Percentiles rank a stretch among this genome's conserved stretches.
Conservation (phyloP, 1,140 invertebrate species). For the Lepeophtheirus salmonis region DNA sequence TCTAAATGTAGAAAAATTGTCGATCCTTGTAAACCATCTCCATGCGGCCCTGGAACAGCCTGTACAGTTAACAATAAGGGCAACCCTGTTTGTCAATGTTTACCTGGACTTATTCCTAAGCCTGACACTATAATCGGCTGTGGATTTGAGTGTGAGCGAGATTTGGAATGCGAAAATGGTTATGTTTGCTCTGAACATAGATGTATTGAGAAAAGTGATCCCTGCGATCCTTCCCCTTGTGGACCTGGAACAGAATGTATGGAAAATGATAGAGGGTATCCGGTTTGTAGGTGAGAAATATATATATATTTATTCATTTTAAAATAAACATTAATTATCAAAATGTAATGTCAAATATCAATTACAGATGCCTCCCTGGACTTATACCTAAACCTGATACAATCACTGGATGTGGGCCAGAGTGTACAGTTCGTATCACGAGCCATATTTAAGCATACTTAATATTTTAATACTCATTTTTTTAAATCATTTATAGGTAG, state of each 20-base stretch:
- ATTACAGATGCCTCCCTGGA: constrained; percentile 40
- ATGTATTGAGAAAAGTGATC: constrained; percentile 35
- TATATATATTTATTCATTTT: not conserved
- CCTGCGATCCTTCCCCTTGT: constrained; percentile 40
- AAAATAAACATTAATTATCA: not conserved
- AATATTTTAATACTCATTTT: too few species aligned
- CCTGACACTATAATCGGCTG: constrained; percentile 27
- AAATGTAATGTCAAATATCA: constrained; percentile 22
- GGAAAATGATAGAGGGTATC: constrained; percentile 41
- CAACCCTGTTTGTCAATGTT: constrained; percentile 13
- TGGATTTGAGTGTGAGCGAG: constrained; percentile 48
- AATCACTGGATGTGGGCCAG: constrained; percentile 20
- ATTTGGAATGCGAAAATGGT: constrained; percentile 43
- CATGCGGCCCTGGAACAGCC: constrained; percentile 49
- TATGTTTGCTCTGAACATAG: constrained; percentile 37
- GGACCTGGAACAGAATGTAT: constrained; percentile 49
- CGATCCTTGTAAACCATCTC: constrained; percentile 47
- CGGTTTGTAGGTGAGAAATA: constrained; percentile 44
- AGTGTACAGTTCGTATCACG: too few species aligned
- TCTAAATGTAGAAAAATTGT: constrained; percentile 19
- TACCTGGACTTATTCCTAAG: constrained; percentile 12
- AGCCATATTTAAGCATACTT: too few species aligned
- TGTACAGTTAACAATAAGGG: constrained; percentile 28
- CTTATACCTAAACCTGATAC: constrained; percentile 20
- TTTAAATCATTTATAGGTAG: too few species aligned